Evolutionary conservation across 2,113 vertebrate genomes (phyloP), one percentile per base, ranked within the genome.

Genomic region (Hoplias malabaricus): DNA sequence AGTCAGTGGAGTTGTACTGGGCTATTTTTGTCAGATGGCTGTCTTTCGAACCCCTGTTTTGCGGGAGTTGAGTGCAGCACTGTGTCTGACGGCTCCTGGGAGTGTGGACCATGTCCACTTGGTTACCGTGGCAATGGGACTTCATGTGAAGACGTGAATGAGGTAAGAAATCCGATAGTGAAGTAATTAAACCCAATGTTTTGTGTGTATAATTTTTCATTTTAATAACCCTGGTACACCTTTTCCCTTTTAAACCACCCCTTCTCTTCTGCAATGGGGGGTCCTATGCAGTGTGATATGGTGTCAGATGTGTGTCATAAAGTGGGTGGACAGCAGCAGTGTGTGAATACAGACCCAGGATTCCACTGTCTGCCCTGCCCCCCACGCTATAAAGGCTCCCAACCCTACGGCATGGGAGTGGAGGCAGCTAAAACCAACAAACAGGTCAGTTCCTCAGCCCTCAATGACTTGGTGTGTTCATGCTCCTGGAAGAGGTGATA

Each of bases 341-440:
- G 98, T 71, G 87, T 97, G 82, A 99, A 99, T 89, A 97, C 96
- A n/a, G 92, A 96, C 69, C 98, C 98, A 0, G 98, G 98, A 29
- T 99, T 94, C 88, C 94, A 97, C 86, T 99, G 98, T 77, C 89
- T 95, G 84, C 96, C 96, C 0, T 99, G 98, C 85, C 97, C 96
- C 3, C 94, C 92, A 5, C 94, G 96, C 16, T 97, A 97, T 82
- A 95, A 92, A 86, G 97, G 98, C 63, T 94, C 73, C 68, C 96
- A 99, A 83, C 96, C 96, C 0, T 96, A 90, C 0, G 96, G 95
- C 1, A 91, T 94, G 0, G 98, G 98, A 33, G 86, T 98, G 16
- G 92, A 95, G 78, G 87, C 84, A 16, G 96, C 97, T 72, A 92
- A 83, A 77, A 85, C 78, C 2, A 94, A 91, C 54, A 97, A 92